Evolutionary conservation across 2,113 vertebrate genomes (phyloP), one percentile per base, ranked within the genome.

Genomic region (Corapipo altera): DNA sequence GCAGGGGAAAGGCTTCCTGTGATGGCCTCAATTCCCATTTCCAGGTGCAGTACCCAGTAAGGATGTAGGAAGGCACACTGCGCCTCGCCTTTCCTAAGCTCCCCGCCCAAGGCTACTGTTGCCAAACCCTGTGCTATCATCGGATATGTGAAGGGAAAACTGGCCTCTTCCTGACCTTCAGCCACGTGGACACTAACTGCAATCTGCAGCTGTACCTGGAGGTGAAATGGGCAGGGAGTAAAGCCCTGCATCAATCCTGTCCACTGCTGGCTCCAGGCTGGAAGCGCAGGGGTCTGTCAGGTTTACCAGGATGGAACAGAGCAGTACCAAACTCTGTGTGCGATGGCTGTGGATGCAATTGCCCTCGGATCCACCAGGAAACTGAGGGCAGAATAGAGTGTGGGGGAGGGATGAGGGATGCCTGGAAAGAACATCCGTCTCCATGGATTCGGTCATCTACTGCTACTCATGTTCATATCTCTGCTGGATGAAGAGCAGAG

Each of bases 1-100:
- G 24, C 48, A 84, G 62, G 65, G 89, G 82, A 96, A 96, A 90
- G 88, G 71, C 49, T 97, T 97, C 95, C 95, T 96, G 95, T 3
- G 0, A 28, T 1, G 2, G 32, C 13, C 91, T 83, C 35, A 0
- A 6, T 59, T 94, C 71, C 32, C 52, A 58, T 88, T 96, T 96
- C 93, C 90, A 95, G 90, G 95, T 96, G 90, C 94, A 77, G 64
- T 23, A 39, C 46, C 32, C 43, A 1, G 64, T 7, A 37, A 93
- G 88, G 72, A 84, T 89, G 88, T 59, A 61, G 76, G 51, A 85
- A 69, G 57, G 35, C 85, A 92, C 3, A 3, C 22, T 0, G 0
- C 0, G 1, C 82, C 91, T 81, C 9, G 55, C 88, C 85, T 94
- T 93, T 96, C 95, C 95, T 95, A 57, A 92, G 28, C 39, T 81